Conservation (phyloP, 1,140 invertebrate genomes). For the Lethrus apterus region DNA sequence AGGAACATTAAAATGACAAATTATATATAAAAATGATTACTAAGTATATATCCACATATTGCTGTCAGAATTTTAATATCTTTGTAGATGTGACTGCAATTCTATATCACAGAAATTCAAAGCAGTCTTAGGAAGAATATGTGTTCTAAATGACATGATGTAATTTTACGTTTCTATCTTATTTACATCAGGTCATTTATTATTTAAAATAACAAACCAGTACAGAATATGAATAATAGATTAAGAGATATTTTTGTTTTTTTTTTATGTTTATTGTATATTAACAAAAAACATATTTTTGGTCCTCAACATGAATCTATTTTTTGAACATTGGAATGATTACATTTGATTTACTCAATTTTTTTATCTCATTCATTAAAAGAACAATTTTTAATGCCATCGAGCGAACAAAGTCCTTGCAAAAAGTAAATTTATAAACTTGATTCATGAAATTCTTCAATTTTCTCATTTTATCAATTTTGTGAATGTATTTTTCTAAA, state of each 20-base stretch:
- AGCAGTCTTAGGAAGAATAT: slow-evolving; percentile 24
- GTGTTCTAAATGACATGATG: slow-evolving; percentile 13
- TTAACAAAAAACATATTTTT: too few relatives aligned
- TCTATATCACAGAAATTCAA: slow-evolving; percentile 25
- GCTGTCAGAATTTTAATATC: slow-evolving; percentile 11
- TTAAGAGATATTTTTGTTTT: neutral
- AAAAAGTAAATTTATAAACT: too few relatives aligned
- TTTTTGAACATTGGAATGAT: too few relatives aligned
- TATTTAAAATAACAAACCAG: neutral
- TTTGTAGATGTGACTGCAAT: slow-evolving; percentile 20
- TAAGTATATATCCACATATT: slow-evolving; percentile 4
- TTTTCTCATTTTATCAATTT: too few relatives aligned
- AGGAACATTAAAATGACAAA: neutral
- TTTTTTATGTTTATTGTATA: slow-evolving; percentile 4
- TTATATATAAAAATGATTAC: neutral
- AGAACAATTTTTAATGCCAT: too few relatives aligned
- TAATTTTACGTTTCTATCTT: neutral
- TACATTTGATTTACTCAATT: too few relatives aligned
- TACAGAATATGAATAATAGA: neutral
- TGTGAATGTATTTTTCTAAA: too few relatives aligned
- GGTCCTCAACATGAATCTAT: too few relatives aligned
- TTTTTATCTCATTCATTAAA: too few relatives aligned
- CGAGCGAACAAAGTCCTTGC: too few relatives aligned
- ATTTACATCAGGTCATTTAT: neutral
- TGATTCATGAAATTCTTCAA: too few relatives aligned